Evolutionary conservation across 2,797 vertebrate genomes (phyloP).

Genomic region (Meriones psammophilus): DNA sequence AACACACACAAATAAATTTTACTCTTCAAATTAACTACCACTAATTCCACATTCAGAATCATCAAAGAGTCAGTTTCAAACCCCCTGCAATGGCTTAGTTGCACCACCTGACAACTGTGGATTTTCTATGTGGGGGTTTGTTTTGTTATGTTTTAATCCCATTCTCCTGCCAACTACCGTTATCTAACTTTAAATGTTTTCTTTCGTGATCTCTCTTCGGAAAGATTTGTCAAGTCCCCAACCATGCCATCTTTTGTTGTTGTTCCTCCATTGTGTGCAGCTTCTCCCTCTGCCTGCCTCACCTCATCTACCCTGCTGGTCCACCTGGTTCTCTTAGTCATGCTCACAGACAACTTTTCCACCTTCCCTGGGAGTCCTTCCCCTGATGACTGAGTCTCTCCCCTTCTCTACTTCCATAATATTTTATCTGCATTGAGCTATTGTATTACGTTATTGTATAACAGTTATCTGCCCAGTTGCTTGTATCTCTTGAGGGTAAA

Average conservation of each 20-base stretch:
- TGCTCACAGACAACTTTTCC: conserved; percentile 21
- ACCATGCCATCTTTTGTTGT: not conserved
- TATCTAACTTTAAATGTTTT: not conserved
- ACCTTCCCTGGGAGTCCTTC: not conserved
- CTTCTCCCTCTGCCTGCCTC: not conserved
- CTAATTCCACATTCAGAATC: not conserved
- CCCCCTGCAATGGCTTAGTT: not conserved
- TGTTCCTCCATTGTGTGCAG: not conserved
- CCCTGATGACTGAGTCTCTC: not conserved
- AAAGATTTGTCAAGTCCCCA: not conserved
- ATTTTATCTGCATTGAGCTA: not conserved
- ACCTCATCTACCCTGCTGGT: not conserved
- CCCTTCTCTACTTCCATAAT: not conserved
- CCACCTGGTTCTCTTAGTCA: conserved; percentile 58
- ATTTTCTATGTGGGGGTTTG: not conserved
- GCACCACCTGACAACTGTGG: not conserved
- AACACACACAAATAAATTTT: not conserved
- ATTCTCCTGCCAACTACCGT: not conserved
- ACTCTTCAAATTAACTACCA: not conserved
- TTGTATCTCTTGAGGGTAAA: conserved; percentile 26
- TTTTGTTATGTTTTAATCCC: not conserved
- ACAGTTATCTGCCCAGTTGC: not conserved
- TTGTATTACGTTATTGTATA: not conserved
- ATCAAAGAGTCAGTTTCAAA: not conserved
- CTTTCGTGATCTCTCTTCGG: conserved; percentile 29